Percentiles rank a stretch among this genome's conserved stretches.
Evolutionary conservation across 2,113 vertebrate genomes (phyloP).

Genomic region (Phrynocephalus versicolor): DNA sequence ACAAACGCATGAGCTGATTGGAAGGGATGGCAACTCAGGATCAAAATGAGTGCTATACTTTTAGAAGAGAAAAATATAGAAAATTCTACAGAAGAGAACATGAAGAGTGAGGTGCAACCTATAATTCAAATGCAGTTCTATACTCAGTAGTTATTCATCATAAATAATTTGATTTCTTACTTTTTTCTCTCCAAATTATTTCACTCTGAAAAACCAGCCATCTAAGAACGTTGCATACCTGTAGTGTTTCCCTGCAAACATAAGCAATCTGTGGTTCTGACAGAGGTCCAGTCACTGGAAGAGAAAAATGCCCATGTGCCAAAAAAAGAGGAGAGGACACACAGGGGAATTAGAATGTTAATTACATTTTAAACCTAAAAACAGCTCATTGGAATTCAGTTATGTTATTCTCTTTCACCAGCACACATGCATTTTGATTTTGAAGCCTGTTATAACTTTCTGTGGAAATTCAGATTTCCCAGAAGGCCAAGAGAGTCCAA

Average conservation of each 20-base stretch:
- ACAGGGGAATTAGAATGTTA: neutral
- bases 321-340: constrained; percentile 22
- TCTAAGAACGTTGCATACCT: constrained; percentile 77
- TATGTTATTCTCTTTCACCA: neutral
- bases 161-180: neutral
- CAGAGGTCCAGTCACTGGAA: constrained; percentile 93
- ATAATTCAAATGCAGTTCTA: neutral
- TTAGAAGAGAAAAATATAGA: neutral
- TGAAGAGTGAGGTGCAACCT: neutral
- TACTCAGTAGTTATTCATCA: neutral
- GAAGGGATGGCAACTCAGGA: neutral
- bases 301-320: constrained; percentile 20
- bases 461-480: constrained; percentile 13
- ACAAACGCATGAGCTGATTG: neutral
- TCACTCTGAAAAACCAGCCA: constrained; percentile 3
- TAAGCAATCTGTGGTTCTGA: constrained; percentile 98
- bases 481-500: constrained; percentile 26
- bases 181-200: neutral
- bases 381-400: constrained; percentile 17
- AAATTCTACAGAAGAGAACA: neutral
- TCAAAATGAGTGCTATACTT: neutral
- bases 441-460: neutral
- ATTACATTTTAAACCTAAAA: neutral
- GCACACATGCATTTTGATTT: neutral
- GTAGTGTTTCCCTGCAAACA: constrained; percentile 96